These are phyloP conservation scores for Andrena bucephala DNA, from an alignment of 2,888 invertebrate genomes.

Conservation along the genomic window DNA sequence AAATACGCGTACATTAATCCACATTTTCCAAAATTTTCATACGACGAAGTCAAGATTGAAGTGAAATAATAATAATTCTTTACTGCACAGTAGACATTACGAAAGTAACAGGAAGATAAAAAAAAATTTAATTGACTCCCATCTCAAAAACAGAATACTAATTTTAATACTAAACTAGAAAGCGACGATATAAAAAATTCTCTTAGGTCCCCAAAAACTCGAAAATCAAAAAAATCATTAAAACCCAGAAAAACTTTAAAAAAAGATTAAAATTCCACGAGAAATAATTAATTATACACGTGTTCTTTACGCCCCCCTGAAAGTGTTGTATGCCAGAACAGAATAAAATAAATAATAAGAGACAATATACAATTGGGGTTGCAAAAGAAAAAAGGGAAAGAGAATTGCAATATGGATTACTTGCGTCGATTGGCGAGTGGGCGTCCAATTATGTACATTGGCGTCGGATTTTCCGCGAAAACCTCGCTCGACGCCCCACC, in stretches of 20 bases:
- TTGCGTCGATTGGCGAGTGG: background rate
- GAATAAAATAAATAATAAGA: no score
- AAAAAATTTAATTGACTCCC: no score
- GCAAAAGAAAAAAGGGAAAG: no score
- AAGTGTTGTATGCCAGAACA: no score
- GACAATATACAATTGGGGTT: background rate
- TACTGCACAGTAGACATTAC: no score
- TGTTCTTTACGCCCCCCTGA: no score
- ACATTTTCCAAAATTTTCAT: background rate
- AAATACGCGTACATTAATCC: background rate
- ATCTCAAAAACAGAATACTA: no score
- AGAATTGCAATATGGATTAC: background rate
- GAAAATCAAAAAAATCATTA: background rate
- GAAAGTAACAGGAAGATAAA: no score
- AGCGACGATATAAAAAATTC: background rate
- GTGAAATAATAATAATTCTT: no score
- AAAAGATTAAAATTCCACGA: background rate
- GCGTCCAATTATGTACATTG: conserved; percentile 6
- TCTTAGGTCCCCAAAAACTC: background rate
- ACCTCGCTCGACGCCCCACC: background rate
- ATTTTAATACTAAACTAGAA: background rate
- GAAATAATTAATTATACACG: no score
- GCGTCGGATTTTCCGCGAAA: background rate
- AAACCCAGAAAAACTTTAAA: background rate
- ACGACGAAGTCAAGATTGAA: no score